Evolutionary conservation across 1,140 invertebrate genomes (phyloP).

Genomic region (Drosophila lini): DNA sequence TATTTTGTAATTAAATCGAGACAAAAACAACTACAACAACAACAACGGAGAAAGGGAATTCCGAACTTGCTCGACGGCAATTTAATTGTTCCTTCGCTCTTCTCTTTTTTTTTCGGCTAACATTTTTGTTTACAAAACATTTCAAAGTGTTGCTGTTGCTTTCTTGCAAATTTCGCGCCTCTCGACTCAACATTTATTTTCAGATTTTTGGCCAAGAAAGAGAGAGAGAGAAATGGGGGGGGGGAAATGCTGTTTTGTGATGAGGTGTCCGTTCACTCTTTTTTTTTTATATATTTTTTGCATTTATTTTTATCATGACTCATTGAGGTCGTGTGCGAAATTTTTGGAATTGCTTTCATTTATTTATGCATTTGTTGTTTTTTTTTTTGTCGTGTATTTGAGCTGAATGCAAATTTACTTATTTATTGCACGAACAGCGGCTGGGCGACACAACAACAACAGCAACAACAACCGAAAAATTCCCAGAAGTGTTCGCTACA

Average conservation of each 20-base stretch:
- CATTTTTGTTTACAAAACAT: conserved; percentile 50
- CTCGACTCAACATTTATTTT: conserved; percentile 49
- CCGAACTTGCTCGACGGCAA: conserved; percentile 28
- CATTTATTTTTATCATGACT: conserved; percentile 51
- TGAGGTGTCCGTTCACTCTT: conserved; percentile 39
- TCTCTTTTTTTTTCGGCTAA: conserved; percentile 33
- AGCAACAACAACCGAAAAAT: conserved; percentile 39
- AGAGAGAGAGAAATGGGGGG: conserved; percentile 11
- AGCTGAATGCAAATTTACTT: conserved; percentile 76
- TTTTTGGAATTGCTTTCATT: conserved; percentile 81
- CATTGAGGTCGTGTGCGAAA: conserved; percentile 80
- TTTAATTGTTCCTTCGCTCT: conserved; percentile 33
- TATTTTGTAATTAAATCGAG: conserved; percentile 57
- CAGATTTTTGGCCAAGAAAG: conserved; percentile 7
- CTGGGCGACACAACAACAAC: conserved; percentile 12
- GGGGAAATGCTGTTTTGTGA: conserved; percentile 13
- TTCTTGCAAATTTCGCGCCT: conserved; percentile 46
- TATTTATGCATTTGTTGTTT: conserved; percentile 80
- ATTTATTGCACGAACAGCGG: conserved; percentile 65
- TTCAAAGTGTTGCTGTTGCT: conserved; percentile 37
- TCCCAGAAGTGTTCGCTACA: conserved; percentile 55
- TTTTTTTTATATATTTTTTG: conserved; percentile 7
- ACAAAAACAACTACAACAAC: conserved; percentile 8
- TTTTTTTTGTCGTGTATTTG: conserved; percentile 45
- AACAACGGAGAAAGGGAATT: conserved; percentile 40